Percentiles rank a stretch among this genome's conserved stretches.
Conservation (phyloP, 2,888 invertebrate species). For the Noctua janthe region DNA sequence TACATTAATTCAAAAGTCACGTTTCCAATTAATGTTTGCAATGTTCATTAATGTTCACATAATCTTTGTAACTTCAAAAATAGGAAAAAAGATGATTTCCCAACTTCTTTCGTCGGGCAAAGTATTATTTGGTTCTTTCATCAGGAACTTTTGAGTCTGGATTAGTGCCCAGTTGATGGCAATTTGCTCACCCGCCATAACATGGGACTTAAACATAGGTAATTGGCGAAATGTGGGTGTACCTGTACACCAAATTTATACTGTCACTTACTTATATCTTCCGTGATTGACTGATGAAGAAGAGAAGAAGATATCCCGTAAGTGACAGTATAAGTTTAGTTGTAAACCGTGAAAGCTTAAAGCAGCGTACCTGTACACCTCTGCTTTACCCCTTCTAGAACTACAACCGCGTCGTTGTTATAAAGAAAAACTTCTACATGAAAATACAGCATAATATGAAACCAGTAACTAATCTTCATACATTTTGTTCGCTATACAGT, state of each 20-base stretch:
- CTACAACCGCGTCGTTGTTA: background rate
- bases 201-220: background rate
- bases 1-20: background rate
- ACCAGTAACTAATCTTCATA: background rate
- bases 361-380: background rate
- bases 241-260: background rate
- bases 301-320: too few species aligned
- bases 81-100: too few species aligned
- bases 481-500: conserved; percentile 30
- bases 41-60: background rate
- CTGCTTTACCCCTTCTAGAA: background rate
- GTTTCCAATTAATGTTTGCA: background rate
- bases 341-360: too few species aligned
- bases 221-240: background rate
- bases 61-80: background rate
- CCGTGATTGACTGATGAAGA: too few species aligned
- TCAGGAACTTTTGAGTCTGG: background rate
- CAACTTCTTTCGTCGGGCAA: too few species aligned
- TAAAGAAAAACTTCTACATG: background rate
- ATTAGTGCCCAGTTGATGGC: background rate
- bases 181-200: background rate
- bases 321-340: too few species aligned
- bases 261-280: too few species aligned
- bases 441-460: conserved; percentile 1
- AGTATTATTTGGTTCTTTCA: too few species aligned